phyloP scores from a whole-genome alignment of 2,888 invertebrate genomes.

The Yponomeuta plumbellus region DNA sequence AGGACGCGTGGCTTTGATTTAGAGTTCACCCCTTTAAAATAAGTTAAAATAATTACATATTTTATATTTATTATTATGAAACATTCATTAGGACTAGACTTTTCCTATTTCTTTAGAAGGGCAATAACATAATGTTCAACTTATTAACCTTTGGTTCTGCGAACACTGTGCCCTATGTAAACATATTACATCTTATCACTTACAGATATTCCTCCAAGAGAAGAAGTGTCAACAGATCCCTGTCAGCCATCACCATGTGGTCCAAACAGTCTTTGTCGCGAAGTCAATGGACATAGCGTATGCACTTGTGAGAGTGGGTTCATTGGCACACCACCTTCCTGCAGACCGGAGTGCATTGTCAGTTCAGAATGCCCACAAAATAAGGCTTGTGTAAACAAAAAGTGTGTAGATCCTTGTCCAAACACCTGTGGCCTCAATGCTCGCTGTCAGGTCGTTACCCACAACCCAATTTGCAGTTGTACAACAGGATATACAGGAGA shows the following conservation, averaged over 20 bases:
- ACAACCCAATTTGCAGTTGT: slow-evolving; percentile 92
- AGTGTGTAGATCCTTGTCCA: slow-evolving; percentile 88
- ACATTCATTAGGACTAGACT: too few relatives aligned
- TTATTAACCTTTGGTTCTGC: too few relatives aligned
- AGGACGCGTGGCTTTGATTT: too few relatives aligned
- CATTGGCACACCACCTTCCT: slow-evolving; percentile 86
- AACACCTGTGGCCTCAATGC: slow-evolving; percentile 89
- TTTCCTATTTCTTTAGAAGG: too few relatives aligned
- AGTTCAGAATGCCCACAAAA: slow-evolving; percentile 90
- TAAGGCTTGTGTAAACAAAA: slow-evolving; percentile 86
- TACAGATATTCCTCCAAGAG: slow-evolving; percentile 38
- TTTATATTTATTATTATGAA: too few relatives aligned
- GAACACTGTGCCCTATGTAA: too few relatives aligned
- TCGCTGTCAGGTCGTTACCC: slow-evolving; percentile 88
- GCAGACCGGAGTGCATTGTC: slow-evolving; percentile 88
- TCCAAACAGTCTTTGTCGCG: slow-evolving; percentile 86
- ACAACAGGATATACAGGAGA: slow-evolving; percentile 86
- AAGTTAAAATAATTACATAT: too few relatives aligned
- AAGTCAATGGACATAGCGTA: slow-evolving; percentile 85
- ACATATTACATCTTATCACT: neutral
- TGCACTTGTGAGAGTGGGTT: slow-evolving; percentile 86
- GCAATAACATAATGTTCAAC: too few relatives aligned
- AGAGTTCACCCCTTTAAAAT: too few relatives aligned
- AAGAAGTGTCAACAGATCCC: slow-evolving; percentile 66
- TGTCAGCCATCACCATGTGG: slow-evolving; percentile 91